Base-by-base conservation (phyloP, 2,888 invertebrate species). In the Drosophila incognita region DNA sequence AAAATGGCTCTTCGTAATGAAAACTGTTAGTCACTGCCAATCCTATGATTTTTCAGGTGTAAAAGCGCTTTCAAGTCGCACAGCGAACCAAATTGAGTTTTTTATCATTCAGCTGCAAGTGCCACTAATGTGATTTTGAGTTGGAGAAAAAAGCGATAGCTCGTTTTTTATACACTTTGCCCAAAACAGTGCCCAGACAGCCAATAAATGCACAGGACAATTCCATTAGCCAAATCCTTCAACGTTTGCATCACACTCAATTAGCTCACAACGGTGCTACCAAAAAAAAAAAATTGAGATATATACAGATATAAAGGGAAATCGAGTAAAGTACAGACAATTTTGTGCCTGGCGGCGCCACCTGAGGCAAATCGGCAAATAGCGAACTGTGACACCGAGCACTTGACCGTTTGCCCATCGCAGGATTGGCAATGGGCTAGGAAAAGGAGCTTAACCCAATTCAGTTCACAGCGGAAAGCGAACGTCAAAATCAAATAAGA, bases 301-400 rank as follows among this genome's bases (percentile, higher is more conserved):
- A 53, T 18, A 38, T 8, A 18, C 7, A 29, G 29, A 18, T 18
- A 35, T 35, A 35, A 52, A 42, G 51, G 15, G 18, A 40, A 48
- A 57, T 46, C 13, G 46, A 21, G 21, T 21, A 52, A 24, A n/a
- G 27, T 46, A 52, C 51, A 68, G 74, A 68, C 76, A 63, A 57
- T 68, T 53, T 60, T 63, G 54, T 2, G 63, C 49, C 29, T 27
- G 49, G 18, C 56, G 57, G 66, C 57, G 66, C 59, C 73, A 81
- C 71, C 73, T 85, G 83, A 60, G 54, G 53, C 69, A 83, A 85
- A 85, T 76, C 74, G 83, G 74, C 61, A 69, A 74, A 79, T 78
- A 80, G 78, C 72, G 70, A 74, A 79, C 60, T 75, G 56, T 64
- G 56, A 60, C 38, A 76, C 62, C 61, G 42, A 65, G 53, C 66